Conservation (phyloP, 1,140 invertebrate genomes). For the Drosophila triauraria region DNA sequence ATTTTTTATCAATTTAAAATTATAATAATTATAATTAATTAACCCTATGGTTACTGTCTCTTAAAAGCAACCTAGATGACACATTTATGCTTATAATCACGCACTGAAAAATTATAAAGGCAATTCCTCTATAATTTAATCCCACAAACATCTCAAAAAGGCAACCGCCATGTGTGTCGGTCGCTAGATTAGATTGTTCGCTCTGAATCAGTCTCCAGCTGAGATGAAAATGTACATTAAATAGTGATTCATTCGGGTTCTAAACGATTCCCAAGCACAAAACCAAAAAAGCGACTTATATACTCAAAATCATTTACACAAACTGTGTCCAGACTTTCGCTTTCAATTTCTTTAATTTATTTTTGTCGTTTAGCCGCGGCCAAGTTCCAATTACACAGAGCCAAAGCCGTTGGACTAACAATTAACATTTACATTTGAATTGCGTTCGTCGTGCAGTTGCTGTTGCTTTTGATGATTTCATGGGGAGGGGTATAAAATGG, state of each 20-base stretch:
- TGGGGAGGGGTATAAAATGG: conserved; percentile 6
- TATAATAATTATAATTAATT: too few species aligned
- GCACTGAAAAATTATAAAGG: too few species aligned
- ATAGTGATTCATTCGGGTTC: conserved; percentile 24
- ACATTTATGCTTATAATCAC: too few species aligned
- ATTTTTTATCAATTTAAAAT: neutral
- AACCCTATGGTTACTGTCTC: too few species aligned
- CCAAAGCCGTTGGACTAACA: conserved; percentile 47
- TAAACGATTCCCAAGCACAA: neutral
- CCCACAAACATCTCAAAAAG: neutral
- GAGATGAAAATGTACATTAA: conserved; percentile 10
- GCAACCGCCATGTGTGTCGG: neutral
- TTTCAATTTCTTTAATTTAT: conserved; percentile 65
- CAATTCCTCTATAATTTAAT: too few species aligned
- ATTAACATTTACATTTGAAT: conserved; percentile 47
- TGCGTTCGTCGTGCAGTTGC: conserved; percentile 25
- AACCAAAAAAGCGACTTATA: conserved; percentile 10
- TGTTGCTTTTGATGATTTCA: conserved; percentile 21
- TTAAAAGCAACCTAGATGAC: too few species aligned
- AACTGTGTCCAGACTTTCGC: conserved; percentile 54
- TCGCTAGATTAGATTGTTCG: neutral
- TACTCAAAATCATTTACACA: conserved; percentile 14
- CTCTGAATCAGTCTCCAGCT: conserved; percentile 2
- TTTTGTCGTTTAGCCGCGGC: conserved; percentile 46
- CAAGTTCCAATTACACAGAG: conserved; percentile 47